Base-by-base conservation (phyloP, 2,888 invertebrate species). In the Tachina fera region DNA sequence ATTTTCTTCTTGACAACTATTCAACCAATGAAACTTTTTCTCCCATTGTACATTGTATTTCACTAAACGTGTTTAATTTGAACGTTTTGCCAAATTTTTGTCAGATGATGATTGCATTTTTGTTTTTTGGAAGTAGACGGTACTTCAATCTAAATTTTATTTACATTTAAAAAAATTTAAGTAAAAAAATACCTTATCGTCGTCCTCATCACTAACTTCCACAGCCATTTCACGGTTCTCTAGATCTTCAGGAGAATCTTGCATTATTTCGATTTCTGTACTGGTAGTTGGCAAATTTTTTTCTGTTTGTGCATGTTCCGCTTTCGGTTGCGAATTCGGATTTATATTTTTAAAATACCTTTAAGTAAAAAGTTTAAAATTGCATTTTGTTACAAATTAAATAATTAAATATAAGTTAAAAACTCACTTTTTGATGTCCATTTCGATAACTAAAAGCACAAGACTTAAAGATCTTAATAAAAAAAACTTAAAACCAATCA, bases 331-430 rank as follows among this genome's bases (percentile, higher is more conserved):
- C 47, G 47, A 47, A 47, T 47, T 47, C 14, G 47, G 13, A 47
- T 47, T 47, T 47, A 14, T 47, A 47, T 47, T 47, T 47, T 47
- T 19, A 58, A 22, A 47, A 47, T 47, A 47, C 47, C 14, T 47
- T 47, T 13, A 47, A 47, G 47, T 61, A 41, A 61, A 61, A 61
- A 61, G 61, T 61, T 61, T 61, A 31, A 61, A 61, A 61, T 61
- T 61, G 61, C 61, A 39, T 61, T 61, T 61, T 61, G 61, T 61
- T 61, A 61, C 61, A 41, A 61, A 61, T 61, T 31, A 61, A 61
- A 47, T 47, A 47, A 47, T 47, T 47, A 47, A 47, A 47, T 47
- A 47, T 47, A 47, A 47, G 47, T 47, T 41, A 39, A 61, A 61
- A 61, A 61, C 61, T 39, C 13, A n/a, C 19, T 39, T 61, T 39